Percentiles rank a stretch among this genome's conserved stretches.
Conservation (phyloP, 2,888 invertebrate species). For the Polydrusus pterygomalis region DNA sequence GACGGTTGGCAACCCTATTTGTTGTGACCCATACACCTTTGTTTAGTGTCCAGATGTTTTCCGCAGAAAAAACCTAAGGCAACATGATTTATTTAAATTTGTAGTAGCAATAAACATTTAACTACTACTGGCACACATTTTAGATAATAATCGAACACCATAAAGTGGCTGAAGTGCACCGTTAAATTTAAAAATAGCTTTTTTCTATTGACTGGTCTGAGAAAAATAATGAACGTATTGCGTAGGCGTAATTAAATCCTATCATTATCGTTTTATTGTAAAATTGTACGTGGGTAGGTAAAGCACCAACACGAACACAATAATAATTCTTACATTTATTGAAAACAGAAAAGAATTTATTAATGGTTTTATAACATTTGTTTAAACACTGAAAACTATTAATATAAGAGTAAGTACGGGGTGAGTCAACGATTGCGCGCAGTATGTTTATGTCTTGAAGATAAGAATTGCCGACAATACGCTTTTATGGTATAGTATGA, state of each 20-base stretch:
- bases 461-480: no score
- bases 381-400: no score
- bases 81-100: conserved; percentile 26
- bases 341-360: not conserved
- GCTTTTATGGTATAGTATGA: no score
- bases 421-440: no score
- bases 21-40: not conserved
- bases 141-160: conserved; percentile 40
- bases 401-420: no score
- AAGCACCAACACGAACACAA: not conserved
- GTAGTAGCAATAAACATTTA: conserved; percentile 41
- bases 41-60: not conserved
- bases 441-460: no score
- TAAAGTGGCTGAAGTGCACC: conserved; percentile 37
- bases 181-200: conserved; percentile 48
- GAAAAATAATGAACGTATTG: conserved; percentile 1
- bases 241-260: conserved; percentile 15
- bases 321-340: not conserved
- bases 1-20: no score
- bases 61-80: not conserved
- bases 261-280: conserved; percentile 13
- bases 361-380: no score
- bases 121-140: conserved; percentile 39
- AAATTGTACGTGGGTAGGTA: conserved; percentile 6
- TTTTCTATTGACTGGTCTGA: conserved; percentile 5